Base-by-base conservation (phyloP, 1,140 invertebrate species). In the Tetraneura akinire region DNA sequence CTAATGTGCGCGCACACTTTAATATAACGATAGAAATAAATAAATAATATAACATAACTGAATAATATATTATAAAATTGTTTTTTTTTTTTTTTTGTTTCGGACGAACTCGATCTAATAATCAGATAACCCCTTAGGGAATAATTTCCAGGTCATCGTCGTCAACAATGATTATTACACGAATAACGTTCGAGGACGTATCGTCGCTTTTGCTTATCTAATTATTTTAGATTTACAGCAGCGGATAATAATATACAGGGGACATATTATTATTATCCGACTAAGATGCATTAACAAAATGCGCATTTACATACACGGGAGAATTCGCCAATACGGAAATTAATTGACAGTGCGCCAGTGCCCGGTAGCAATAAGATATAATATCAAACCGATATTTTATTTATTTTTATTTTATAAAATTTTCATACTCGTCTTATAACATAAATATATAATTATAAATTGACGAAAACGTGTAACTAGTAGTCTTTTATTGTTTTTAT, bases 211-310 rank as follows among this genome's bases (percentile, higher is more conserved):
- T 37, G 8, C 64, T 68, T 68, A 68, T 68, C 64, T 11, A 45
- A 68, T 68, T 37, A 37, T 37, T n/a, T n/a, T n/a, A n/a, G n/a
- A n/a, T n/a, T n/a, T 68, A 68, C 37, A 32, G n/a, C 9, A 32
- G 10, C 32, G 13, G 5, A 42, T 18, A 18, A 10, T n/a, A n/a
- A n/a, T n/a, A 47, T 14, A 47, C 45, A 47, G 1, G 13, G 11
- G 13, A n/a, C 45, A 47, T 14, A n/a, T 18, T 45, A 68, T 68
- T 68, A 37, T 47, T n/a, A n/a, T 68, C 64, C 64, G n/a, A 23
- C 2, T n/a, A 68, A n/a, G 37, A 68, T 68, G 37, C 26, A 45
- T 45, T n/a, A 68, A 23, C 37, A 45, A 68, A 26, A 60, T 51
- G 37, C n/a, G 62, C n/a, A n/a, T 37, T 29, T 66, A 29, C 21